Percentiles rank a stretch among this genome's conserved stretches.
Evolutionary conservation across 2,113 vertebrate genomes (phyloP).

Genomic region (western clawed frog (Xenopus tropicalis)): UCB_Xtro_10.0 CM004450.2:33690501-33691000

Average conservation of each 20-base stretch:
- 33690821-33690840: not conserved
- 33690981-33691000: not conserved
- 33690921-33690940: not conserved
- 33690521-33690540: not conserved
- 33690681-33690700: not conserved
- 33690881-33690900: not conserved
- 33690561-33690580: not conserved
- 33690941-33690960: not conserved
- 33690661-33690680: not conserved
- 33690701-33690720: not conserved
- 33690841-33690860: not conserved
- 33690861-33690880: not conserved
- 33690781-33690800: not conserved
- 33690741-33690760: not conserved
- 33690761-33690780: not conserved
- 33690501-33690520: constrained; percentile 3
- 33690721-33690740: too few relatives aligned
- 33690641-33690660: not conserved
- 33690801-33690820: not conserved
- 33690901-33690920: not conserved
- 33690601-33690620: not conserved
- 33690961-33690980: constrained; percentile 1
- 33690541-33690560: not conserved
- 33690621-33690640: not conserved
- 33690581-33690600: not conserved